Percentiles rank a stretch among this genome's conserved stretches.
phyloP scores from a whole-genome alignment of 2,113 vertebrate species.

The Pluvianellus socialis region DNA sequence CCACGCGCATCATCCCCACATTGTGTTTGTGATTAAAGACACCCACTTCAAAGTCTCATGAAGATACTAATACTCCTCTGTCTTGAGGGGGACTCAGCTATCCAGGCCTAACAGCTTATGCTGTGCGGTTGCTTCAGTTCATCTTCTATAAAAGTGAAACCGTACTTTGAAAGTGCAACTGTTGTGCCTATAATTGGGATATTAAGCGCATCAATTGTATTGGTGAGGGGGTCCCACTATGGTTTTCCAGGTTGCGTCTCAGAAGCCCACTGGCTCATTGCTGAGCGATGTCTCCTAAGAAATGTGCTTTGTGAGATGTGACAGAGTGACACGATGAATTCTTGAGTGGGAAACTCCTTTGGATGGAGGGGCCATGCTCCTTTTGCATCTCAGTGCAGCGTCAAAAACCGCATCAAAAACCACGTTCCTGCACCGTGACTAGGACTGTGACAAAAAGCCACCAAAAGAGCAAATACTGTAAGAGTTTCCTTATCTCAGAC shows the following conservation, averaged over 20 bases:
- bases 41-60: not conserved
- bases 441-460: not conserved
- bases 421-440: not conserved
- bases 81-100: not conserved
- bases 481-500: not conserved
- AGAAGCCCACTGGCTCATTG: not conserved
- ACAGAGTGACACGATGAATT: not conserved
- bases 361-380: not conserved
- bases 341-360: not conserved
- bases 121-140: not conserved
- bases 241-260: not conserved
- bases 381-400: not conserved
- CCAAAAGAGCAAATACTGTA: not conserved
- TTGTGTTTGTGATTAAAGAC: not conserved
- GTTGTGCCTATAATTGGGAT: not conserved
- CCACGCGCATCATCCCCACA: accelerated
- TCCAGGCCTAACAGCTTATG: not conserved
- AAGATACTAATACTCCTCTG: not conserved
- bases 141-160: not conserved
- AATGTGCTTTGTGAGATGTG: not conserved
- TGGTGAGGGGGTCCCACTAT: not conserved
- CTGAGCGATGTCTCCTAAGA: not conserved
- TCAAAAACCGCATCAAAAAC: not conserved
- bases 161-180: not conserved
- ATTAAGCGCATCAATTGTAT: not conserved